A percentile compares a stretch with the other conserved stretches of the same genome.
Conservation (phyloP, 35 echinoderm and acorn worm species). For the Anneissia japonica region DNA sequence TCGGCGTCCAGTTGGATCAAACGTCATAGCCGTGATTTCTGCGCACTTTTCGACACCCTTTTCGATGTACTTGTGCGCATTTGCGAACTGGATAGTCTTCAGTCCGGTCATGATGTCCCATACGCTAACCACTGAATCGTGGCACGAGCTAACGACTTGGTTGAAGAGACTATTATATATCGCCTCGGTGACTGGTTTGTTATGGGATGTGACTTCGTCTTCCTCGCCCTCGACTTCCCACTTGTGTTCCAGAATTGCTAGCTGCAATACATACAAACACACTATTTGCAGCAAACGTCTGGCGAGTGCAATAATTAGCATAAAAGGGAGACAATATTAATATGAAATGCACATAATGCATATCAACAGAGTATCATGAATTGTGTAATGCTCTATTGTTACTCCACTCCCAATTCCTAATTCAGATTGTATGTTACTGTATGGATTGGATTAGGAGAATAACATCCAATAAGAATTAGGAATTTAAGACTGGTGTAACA, state of each 20-base stretch:
- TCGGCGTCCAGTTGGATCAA: slow-evolving; percentile 74
- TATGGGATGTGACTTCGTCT: slow-evolving; percentile 75
- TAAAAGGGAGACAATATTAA: too few species aligned
- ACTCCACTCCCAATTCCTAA: too few species aligned
- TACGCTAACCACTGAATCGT: slow-evolving; percentile 93
- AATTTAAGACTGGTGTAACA: too few species aligned
- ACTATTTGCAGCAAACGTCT: too few species aligned
- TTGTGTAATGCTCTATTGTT: too few species aligned
- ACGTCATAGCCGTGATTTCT: slow-evolving; percentile 99
- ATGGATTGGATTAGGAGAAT: too few species aligned
- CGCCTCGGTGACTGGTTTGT: slow-evolving; percentile 67
- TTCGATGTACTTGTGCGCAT: slow-evolving; percentile 91
- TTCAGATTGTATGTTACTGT: too few species aligned
- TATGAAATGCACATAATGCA: too few species aligned
- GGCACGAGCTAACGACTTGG: slow-evolving; percentile 83
- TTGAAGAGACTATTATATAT: slow-evolving; percentile 93
- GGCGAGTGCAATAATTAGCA: too few species aligned
- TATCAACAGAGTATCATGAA: too few species aligned
- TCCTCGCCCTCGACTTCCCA: slow-evolving; percentile 81
- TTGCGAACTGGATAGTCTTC: slow-evolving; percentile 95
- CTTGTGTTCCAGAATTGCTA: slow-evolving; percentile 86
- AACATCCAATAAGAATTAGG: too few species aligned
- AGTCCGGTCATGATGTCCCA: slow-evolving; percentile 88
- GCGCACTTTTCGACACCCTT: slow-evolving; percentile 83
- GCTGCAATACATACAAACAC: slow-evolving; percentile 19